Evolutionary conservation across 1,140 invertebrate species (phyloP), one percentile per base, ranked within the genome.

Genomic region (Diorhabda sublineata): DNA sequence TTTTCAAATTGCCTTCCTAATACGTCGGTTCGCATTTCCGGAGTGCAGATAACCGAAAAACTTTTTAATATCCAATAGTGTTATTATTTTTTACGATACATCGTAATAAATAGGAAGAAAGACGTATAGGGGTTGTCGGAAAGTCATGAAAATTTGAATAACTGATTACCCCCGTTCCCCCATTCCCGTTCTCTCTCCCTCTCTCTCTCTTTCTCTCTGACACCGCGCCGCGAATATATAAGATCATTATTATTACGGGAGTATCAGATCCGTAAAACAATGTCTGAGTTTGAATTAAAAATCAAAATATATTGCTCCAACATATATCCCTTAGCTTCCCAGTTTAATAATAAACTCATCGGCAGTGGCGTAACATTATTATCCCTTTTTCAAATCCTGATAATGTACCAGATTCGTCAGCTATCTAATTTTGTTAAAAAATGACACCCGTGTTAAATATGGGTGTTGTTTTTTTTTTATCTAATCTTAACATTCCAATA

Each of bases 271-370:
- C 75, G 69, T 77, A 78, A 77, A 78, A 78, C 76, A 76, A 75
- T 74, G 76, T 77, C 75, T 77, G 76, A 71, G 71, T 78, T 74
- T 78, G 77, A 78, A 78, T 77, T 78, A 78, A 78, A 78, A 78
- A 78, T 78, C 77, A 78, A 78, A 78, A 78, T 78, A 78, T 78
- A 78, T 78, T 74, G 77, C 74, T 70, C 66, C 69, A 73, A 60
- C 74, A 74, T 76, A 76, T 76, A 76, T 75, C 72, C 73, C 70
- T 67, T 71, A 71, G 71, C 26, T 26, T 64, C 58, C 70, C 61
- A 69, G 69, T 72, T 76, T 75, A 76, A 76, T 67, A 67, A 67
- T 76, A 76, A 76, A 74, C 70, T 74, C 62, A 66, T 58, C 42
- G 2, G 8, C 72, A 74, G 67, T 58, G 72, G 72, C 72, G 72